Conservation (phyloP, 2,113 vertebrate species). For the Epinephelus fuscoguttatus region DNA sequence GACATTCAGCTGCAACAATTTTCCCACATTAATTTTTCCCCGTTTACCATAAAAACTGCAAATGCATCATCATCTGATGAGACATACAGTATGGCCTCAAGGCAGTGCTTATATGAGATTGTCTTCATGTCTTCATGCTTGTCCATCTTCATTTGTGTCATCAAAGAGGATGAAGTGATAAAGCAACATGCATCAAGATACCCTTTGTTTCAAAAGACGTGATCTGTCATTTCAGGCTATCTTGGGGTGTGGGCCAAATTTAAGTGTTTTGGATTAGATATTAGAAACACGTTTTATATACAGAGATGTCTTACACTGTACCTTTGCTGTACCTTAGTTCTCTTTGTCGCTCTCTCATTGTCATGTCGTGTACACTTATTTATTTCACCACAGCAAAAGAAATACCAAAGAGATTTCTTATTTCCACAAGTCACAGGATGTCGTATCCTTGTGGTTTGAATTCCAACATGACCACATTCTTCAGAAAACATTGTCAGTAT, state of each 20-base stretch:
- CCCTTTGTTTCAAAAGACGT: no score
- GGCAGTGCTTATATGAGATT: not conserved
- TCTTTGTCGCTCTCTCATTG: conserved; percentile 3
- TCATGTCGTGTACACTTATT: not conserved
- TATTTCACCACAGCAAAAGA: conserved; percentile 26
- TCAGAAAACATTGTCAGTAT: not conserved
- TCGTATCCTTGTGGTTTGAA: not conserved
- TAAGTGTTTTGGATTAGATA: not conserved
- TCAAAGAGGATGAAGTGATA: no score
- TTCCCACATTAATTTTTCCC: no score
- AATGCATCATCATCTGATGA: conserved; percentile 8
- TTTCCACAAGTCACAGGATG: conserved; percentile 6
- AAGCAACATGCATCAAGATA: not conserved
- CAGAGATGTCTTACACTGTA: not conserved
- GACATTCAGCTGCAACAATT: no score
- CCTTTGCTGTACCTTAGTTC: not conserved
- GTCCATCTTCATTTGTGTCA: no score
- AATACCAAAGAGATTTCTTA: not conserved
- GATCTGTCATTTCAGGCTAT: not conserved
- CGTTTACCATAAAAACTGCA: not conserved
- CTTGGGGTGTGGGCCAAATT: not conserved
- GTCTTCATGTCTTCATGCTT: no score
- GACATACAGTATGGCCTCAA: conserved; percentile 5
- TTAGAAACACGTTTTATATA: not conserved
- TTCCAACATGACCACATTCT: not conserved